Conservation (phyloP, 2,888 invertebrate species). For the Brachyopa scutellaris region DNA sequence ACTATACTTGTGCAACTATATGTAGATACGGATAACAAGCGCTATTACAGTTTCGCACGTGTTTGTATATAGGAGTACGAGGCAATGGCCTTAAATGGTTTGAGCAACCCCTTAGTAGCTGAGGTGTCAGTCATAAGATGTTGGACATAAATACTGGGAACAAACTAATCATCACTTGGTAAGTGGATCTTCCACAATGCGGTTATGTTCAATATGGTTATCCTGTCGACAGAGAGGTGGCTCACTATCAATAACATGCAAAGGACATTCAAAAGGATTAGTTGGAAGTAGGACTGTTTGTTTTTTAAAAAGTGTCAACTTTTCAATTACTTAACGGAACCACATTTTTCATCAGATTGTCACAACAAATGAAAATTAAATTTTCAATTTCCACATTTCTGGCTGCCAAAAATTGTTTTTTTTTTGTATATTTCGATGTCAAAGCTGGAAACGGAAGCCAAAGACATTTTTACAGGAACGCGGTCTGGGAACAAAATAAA, state of each 20-base stretch:
- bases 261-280: not conserved
- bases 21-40: too few species aligned
- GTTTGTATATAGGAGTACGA: too few species aligned
- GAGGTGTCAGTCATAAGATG: constrained; percentile 46
- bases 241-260: too few species aligned
- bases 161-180: constrained; percentile 62
- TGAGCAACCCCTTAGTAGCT: constrained; percentile 57
- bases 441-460: constrained; percentile 23
- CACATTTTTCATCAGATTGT: not conserved
- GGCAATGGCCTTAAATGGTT: constrained; percentile 52
- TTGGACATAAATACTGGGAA: constrained; percentile 47
- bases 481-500: constrained; percentile 43
- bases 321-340: constrained; percentile 34
- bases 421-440: constrained; percentile 26
- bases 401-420: not conserved
- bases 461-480: constrained; percentile 22
- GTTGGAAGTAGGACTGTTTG: too few species aligned
- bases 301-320: too few species aligned
- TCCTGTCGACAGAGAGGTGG: too few species aligned
- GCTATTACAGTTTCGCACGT: too few species aligned
- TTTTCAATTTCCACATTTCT: constrained; percentile 26
- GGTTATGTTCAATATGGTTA: constrained; percentile 13
- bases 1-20: constrained; percentile 8
- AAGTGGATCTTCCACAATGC: constrained; percentile 35
- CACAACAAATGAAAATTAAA: constrained; percentile 2